Percentiles rank a stretch among this genome's conserved stretches.
Evolutionary conservation across 1,140 invertebrate species (phyloP).

Genomic region (Drosophila albomicans): DNA sequence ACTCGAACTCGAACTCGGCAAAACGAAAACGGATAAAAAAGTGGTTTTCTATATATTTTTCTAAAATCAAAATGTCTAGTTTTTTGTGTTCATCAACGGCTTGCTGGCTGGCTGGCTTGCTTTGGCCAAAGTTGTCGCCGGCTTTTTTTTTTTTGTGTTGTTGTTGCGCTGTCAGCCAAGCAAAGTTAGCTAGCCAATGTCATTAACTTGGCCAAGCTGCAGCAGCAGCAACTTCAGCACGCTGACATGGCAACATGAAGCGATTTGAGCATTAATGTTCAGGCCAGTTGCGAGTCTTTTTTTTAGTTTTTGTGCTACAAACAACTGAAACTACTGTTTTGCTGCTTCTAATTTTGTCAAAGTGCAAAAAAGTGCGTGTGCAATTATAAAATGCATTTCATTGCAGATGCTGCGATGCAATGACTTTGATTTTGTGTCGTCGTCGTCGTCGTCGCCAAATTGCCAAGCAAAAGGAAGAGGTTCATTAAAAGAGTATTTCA

Average conservation of each 20-base stretch:
- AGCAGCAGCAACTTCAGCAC: conserved; percentile 15
- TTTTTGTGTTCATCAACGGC: conserved; percentile 79
- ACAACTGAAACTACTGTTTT: conserved; percentile 5
- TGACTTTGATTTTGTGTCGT: conserved; percentile 78
- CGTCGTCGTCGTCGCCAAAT: conserved; percentile 56
- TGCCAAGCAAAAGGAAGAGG: conserved; percentile 74
- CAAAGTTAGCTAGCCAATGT: conserved; percentile 54
- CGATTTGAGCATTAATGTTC: conserved; percentile 83
- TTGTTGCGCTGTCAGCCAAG: conserved; percentile 9
- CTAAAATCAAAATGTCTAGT: conserved; percentile 82
- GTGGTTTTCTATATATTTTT: conserved; percentile 83
- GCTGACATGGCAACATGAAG: conserved; percentile 82
- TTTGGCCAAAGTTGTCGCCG: conserved; percentile 77
- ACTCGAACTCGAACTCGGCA: neutral
- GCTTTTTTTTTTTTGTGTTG: conserved; percentile 47
- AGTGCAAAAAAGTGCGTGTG: conserved; percentile 77
- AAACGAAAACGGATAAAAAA: conserved; percentile 61
- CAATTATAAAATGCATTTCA: conserved; percentile 80
- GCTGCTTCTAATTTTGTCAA: conserved; percentile 69
- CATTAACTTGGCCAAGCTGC: conserved; percentile 74
- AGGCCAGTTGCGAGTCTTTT: conserved; percentile 57
- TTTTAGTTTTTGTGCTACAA: conserved; percentile 20
- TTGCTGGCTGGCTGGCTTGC: conserved; percentile 55
- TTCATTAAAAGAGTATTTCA: conserved; percentile 82
- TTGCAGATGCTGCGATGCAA: conserved; percentile 32